These are phyloP conservation scores for Eufriesea mexicana DNA, from an alignment of 1,140 invertebrate genomes.

Conservation along the genomic window DNA sequence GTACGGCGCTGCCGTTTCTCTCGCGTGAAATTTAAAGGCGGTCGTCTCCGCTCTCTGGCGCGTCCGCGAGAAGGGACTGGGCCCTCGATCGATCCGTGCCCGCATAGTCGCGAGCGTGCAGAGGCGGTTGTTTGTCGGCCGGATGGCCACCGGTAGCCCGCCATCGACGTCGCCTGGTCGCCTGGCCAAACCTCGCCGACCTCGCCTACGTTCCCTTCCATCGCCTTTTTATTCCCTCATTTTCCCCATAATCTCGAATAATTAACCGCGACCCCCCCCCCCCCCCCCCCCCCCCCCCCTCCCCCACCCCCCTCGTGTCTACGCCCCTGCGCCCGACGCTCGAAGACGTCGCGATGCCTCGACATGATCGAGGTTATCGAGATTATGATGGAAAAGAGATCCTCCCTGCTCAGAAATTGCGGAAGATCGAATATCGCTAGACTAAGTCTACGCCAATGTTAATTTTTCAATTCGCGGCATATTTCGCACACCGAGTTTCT, in stretches of 20 bases:
- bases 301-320: too few relatives aligned
- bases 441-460: too few relatives aligned
- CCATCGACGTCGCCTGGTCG: constrained; percentile 30
- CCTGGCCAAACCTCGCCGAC: constrained; percentile 12
- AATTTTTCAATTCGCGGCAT: too few relatives aligned
- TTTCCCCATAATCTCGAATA: constrained; percentile 67
- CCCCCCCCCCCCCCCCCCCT: too few relatives aligned
- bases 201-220: not conserved
- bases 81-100: constrained; percentile 70
- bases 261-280: constrained; percentile 6
- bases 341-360: too few relatives aligned
- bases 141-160: constrained; percentile 51
- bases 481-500: too few relatives aligned
- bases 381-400: too few relatives aligned
- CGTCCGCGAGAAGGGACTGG: constrained; percentile 60
- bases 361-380: too few relatives aligned
- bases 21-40: constrained; percentile 66
- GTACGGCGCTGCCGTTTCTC: constrained; percentile 54
- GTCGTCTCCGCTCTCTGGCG: constrained; percentile 31
- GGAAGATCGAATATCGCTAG: too few relatives aligned
- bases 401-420: too few relatives aligned
- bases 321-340: too few relatives aligned
- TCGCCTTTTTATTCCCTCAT: constrained; percentile 61
- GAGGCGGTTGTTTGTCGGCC: constrained; percentile 60
- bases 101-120: constrained; percentile 64